Evolutionary conservation across 2,888 invertebrate genomes (phyloP), one percentile per base, ranked within the genome.

Genomic region (Pristionchus maxplancki): DNA sequence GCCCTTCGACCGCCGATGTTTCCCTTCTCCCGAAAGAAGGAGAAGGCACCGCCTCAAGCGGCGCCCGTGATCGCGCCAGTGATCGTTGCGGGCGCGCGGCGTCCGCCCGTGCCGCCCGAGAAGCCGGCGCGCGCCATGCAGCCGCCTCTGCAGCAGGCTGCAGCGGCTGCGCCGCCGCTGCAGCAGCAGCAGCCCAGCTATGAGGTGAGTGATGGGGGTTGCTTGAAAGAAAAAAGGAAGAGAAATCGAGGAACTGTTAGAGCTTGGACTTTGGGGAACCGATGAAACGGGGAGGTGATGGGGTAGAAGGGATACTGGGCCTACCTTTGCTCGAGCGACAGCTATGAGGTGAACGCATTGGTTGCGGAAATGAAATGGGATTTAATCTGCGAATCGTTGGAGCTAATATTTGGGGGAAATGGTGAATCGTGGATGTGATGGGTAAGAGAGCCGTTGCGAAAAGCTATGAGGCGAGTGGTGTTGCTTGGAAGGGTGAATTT

Each of bases 11-110:
- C 24, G 37, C 15, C 40, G 40, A 87, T 87, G 86, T 87, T 87
- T 50, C 71, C 86, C 58, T 87, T 87, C 86, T 37, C 50, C 71
- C 67, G 50, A 11, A 87, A 87, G 71, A 67, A 71, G 71, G 86
- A 87, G 50, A 87, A 87, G 86, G 64, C 8, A 0, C 44, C 28
- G n/a, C n/a, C 34, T n/a, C 34, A 2, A 31, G 53, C 58, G 6
- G 64, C 85, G 48, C 58, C 71, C 24, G 71, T 87, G 9, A 53
- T 50, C 67, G 86, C 71, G 86, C 86, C 86, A 8, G 71, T 87
- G 50, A 87, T 87, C 2, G 40, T 50, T 34, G 20, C 85, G 50
- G 40, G n/a, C 50, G 48, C 40, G 84, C 34, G 50, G 34, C 44
- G 40, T 0, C 86, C 86, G 67, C 85, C 85, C n/a, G 40, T 48